Percentiles rank a stretch among this genome's conserved stretches.
These are phyloP conservation scores for Chaetura pelagica DNA, from an alignment of 2,113 vertebrate species.

Conservation along the genomic window DNA sequence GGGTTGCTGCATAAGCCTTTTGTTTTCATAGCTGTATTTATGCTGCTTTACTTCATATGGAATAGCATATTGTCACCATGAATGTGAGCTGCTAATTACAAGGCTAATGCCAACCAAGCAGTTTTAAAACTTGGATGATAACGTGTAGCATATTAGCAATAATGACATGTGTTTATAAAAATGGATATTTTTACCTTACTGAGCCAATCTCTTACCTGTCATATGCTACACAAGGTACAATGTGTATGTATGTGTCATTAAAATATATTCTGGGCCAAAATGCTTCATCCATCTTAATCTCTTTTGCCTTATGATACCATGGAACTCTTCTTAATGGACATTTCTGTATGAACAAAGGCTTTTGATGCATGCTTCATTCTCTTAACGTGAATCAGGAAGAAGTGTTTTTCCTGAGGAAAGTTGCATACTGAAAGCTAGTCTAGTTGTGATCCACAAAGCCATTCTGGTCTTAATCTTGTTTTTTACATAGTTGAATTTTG, in stretches of 20 bases:
- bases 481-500: constrained; percentile 48
- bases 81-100: constrained; percentile 42
- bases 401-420: constrained; percentile 67
- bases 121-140: constrained; percentile 48
- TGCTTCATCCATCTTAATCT: constrained; percentile 28
- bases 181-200: constrained; percentile 67
- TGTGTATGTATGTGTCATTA: background rate
- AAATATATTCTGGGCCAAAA: constrained; percentile 71
- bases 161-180: constrained; percentile 68
- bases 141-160: constrained; percentile 80
- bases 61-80: constrained; percentile 47
- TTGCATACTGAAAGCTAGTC: constrained; percentile 75
- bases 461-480: constrained; percentile 8
- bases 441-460: constrained; percentile 83
- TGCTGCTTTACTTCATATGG: constrained; percentile 44
- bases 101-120: constrained; percentile 37
- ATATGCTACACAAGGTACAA: constrained; percentile 48
- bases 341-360: constrained; percentile 76
- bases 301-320: constrained; percentile 75
- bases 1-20: constrained; percentile 78
- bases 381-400: constrained; percentile 70
- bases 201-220: constrained; percentile 73
- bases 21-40: constrained; percentile 40
- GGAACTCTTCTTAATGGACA: constrained; percentile 73
- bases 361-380: constrained; percentile 72